phyloP scores from a whole-genome alignment of 2,888 invertebrate genomes.

The Lottia gigantea region DNA sequence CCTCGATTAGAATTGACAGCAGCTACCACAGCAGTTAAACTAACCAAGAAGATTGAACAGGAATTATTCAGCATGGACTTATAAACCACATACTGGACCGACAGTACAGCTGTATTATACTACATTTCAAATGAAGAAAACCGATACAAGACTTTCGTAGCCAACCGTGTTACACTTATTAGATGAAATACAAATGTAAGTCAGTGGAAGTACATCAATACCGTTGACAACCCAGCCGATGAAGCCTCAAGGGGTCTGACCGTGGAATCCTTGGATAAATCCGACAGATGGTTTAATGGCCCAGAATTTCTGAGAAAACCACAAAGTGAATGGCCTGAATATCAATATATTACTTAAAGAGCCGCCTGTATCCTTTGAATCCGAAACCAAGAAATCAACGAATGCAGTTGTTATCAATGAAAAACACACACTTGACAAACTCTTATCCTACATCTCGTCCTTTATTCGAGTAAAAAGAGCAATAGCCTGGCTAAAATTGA shows the following conservation, averaged over 20 bases:
- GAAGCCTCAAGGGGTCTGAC: constrained; percentile 15
- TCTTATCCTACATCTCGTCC: constrained; percentile 12
- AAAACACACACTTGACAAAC: neutral
- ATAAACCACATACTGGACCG: constrained; percentile 15
- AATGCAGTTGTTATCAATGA: neutral
- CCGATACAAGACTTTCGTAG: constrained; percentile 23
- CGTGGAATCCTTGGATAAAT: constrained; percentile 12
- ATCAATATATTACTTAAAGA: neutral
- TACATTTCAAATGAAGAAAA: constrained; percentile 16
- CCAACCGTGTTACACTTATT: constrained; percentile 24
- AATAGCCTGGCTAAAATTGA: neutral
- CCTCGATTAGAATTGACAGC: no score
- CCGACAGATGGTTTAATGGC: constrained; percentile 26
- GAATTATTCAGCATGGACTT: no score
- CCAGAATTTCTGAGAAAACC: constrained; percentile 27
- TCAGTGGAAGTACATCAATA: constrained; percentile 5
- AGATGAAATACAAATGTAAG: constrained; percentile 23
- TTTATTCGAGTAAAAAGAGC: constrained; percentile 12
- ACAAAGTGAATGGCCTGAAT: constrained; percentile 9
- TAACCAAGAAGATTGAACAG: constrained; percentile 14
- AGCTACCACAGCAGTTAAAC: no score
- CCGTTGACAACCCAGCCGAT: constrained; percentile 2
- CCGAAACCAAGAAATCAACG: no score
- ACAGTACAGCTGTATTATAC: constrained; percentile 16
- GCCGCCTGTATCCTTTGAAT: neutral